Base-by-base conservation (phyloP, 2,888 invertebrate species). In the Aphidoletes aphidimyza region DNA sequence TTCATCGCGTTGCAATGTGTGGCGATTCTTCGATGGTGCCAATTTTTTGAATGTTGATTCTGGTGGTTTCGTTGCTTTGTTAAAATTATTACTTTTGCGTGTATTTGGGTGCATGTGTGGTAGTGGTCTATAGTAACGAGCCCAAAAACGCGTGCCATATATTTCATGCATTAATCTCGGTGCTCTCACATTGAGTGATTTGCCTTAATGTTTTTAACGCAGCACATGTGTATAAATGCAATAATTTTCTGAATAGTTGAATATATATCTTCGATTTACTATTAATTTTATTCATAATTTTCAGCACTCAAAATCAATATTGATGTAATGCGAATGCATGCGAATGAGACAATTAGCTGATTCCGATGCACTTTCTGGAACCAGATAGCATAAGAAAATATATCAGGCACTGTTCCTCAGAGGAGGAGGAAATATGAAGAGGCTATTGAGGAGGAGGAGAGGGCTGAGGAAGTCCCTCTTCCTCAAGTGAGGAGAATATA, bases 31-130 rank as follows among this genome's bases (percentile, higher is more conserved):
- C 86, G 98, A 98, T 3, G 99, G 99, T 30, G 96, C 97, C 85
- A 99, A 91, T 90, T 99, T 98, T 90, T 95, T 97, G 91, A 99
- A 99, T 11, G 97, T 96, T 39, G 98, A 98, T 88, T 98, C 97
- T 0, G 98, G 99, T 8, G 98, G 98, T 1, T 94, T 93, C 17
- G 97, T 97, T 37, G 94, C 93, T 87, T 92, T 92, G n/a, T n/a
- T n/a, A n/a, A n/a, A n/a, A n/a, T n/a, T n/a, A n/a, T n/a, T n/a
- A n/a, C n/a, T n/a, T n/a, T n/a, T 34, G 5, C 14, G 8, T 34
- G 14, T 34, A 17, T 69, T 5, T 34, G 37, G n/a, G 22, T 36
- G 36, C n/a, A 1, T 22, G 9, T 78, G 34, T 19, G 34, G 26
- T 54, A 6, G 54, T 54, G 54, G 26, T 22, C 2, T 54, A 11